Conservation (phyloP, 2,113 vertebrate genomes). For the crab-eating macaque (Macaca fascicularis) region DNA sequence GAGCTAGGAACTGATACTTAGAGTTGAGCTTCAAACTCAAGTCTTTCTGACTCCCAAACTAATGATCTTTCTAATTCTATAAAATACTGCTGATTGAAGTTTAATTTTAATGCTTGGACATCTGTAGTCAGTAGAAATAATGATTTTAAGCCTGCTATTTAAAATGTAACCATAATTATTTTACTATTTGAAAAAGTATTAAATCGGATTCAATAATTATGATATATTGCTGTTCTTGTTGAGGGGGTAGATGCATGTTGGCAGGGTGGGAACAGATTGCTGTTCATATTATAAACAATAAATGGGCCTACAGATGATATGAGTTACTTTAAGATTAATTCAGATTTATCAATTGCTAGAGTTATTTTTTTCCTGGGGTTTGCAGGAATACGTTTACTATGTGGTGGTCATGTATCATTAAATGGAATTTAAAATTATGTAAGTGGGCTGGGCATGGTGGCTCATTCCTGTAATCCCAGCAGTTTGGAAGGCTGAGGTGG, state of each 20-base stretch:
- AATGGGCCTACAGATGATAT: not conserved
- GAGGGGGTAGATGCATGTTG: not conserved
- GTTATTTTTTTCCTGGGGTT: not conserved
- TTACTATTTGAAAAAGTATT: not conserved
- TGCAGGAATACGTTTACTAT: conserved; percentile 2
- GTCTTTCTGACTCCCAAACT: not conserved
- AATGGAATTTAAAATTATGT: conserved; percentile 33
- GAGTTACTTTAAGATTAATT: conserved; percentile 8
- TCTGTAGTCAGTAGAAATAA: not conserved
- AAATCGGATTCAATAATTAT: conserved; percentile 9
- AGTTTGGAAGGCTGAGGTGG: too few relatives aligned
- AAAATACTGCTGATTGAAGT: not conserved
- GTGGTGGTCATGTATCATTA: not conserved
- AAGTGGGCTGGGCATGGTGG: not conserved
- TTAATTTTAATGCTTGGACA: conserved; percentile 16
- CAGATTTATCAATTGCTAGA: not conserved
- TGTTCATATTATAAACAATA: not conserved
- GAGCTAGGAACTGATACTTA: not conserved
- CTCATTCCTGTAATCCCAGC: not conserved
- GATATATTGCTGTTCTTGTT: not conserved
- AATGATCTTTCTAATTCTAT: not conserved
- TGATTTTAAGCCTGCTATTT: not conserved
- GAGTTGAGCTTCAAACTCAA: not conserved
- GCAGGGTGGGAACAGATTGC: not conserved
- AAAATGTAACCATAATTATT: conserved; percentile 28